These are phyloP conservation scores for Cervus canadensis DNA, from an alignment of 2,113 vertebrate genomes.

Conservation along the genomic window DNA sequence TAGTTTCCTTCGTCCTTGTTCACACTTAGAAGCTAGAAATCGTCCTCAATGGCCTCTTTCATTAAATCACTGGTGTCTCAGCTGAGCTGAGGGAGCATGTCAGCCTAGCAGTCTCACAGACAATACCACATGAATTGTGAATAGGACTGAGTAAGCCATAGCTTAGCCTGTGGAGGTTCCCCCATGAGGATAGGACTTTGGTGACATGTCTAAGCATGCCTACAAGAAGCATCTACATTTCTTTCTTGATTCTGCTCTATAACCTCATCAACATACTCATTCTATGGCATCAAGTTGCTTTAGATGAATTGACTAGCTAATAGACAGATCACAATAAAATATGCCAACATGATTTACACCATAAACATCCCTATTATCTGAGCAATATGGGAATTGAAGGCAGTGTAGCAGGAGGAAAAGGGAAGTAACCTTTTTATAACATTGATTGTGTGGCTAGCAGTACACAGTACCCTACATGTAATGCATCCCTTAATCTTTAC, in stretches of 20 bases:
- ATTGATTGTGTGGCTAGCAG: background rate
- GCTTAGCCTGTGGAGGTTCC: background rate
- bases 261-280: background rate
- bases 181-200: background rate
- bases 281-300: background rate
- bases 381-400: background rate
- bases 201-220: background rate
- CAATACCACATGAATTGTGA: background rate
- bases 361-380: background rate
- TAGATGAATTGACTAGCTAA: background rate
- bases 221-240: background rate
- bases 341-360: background rate
- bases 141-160: background rate
- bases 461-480: background rate
- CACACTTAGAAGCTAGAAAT: background rate
- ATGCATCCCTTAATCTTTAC: background rate
- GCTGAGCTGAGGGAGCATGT: background rate
- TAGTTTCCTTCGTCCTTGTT: background rate
- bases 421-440: background rate
- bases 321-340: background rate
- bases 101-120: background rate
- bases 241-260: background rate
- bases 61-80: rapidly evolving
- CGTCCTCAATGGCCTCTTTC: background rate
- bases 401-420: background rate